Evolutionary conservation across 2,888 invertebrate species (phyloP).

Genomic region (Calliopum simillimum): DNA sequence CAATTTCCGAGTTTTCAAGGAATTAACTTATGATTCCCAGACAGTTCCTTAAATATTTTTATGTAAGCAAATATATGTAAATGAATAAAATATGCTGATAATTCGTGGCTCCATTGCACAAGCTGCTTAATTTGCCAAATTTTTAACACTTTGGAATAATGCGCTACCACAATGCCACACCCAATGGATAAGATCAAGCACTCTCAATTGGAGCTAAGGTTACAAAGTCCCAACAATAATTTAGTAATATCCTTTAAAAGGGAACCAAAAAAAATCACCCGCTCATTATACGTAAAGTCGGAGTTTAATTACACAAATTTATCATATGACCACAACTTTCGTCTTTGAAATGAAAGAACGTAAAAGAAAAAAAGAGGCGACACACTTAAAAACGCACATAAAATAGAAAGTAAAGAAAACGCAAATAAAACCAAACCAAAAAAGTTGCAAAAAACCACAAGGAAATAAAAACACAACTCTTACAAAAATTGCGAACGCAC

Average conservation of each 20-base stretch:
- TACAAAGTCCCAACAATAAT: too few relatives aligned
- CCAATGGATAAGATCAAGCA: too few relatives aligned
- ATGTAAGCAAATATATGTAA: too few relatives aligned
- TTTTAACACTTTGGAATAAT: too few relatives aligned
- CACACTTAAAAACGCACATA: slow-evolving; percentile 6
- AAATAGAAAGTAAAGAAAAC: neutral
- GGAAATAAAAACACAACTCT: neutral
- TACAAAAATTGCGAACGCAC: slow-evolving; percentile 10
- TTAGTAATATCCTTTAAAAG: neutral
- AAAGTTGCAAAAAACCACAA: slow-evolving; percentile 15
- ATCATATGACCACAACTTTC: slow-evolving; percentile 42
- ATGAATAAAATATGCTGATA: too few relatives aligned
- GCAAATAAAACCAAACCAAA: slow-evolving; percentile 21
- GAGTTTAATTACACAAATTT: slow-evolving; percentile 41
- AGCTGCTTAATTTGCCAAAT: too few relatives aligned
- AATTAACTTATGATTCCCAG: too few relatives aligned
- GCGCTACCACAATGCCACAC: too few relatives aligned
- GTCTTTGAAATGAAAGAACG: slow-evolving; percentile 12
- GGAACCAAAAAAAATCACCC: slow-evolving; percentile 12
- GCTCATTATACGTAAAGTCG: slow-evolving; percentile 14
- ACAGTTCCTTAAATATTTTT: too few relatives aligned
- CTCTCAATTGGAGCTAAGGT: too few relatives aligned
- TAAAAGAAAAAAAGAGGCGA: slow-evolving; percentile 6
- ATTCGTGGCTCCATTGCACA: too few relatives aligned
- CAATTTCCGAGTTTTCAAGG: too few relatives aligned